Conservation (phyloP, 2,797 vertebrate species). For the Phoeniculus purpureus region DNA sequence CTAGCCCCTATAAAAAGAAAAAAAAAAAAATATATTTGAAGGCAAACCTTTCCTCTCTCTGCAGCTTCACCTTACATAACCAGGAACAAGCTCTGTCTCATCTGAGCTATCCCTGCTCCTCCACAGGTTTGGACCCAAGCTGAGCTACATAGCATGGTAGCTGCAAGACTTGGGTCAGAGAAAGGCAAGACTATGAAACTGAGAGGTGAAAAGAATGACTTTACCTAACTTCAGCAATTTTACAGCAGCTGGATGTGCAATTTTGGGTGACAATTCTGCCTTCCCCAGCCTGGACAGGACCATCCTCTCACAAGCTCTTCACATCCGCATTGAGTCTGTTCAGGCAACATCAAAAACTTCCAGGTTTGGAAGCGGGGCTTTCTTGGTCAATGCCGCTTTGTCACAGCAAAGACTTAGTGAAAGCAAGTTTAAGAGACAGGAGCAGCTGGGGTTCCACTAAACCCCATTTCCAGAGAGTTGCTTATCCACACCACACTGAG, state of each 20-base stretch:
- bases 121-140: background rate
- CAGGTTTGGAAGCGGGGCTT: background rate
- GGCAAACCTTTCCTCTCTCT: background rate
- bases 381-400: too few relatives aligned
- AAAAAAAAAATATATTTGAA: too few relatives aligned
- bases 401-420: background rate
- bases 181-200: fast-evolving
- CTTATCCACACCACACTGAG: background rate
- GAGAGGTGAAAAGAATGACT: fast-evolving
- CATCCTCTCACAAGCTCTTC: background rate
- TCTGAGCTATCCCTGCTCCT: background rate
- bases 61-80: background rate
- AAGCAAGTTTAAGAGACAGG: fast-evolving
- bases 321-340: background rate
- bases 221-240: too few relatives aligned
- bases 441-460: background rate
- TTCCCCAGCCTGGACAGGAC: fast-evolving
- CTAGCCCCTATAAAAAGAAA: background rate
- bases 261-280: background rate
- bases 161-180: background rate
- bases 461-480: fast-evolving
- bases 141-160: background rate
- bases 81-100: background rate
- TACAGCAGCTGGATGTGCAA: fast-evolving
- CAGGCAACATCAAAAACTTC: background rate